Evolutionary conservation across 2,113 vertebrate genomes (phyloP).

Genomic region (Petaurus breviceps): DNA sequence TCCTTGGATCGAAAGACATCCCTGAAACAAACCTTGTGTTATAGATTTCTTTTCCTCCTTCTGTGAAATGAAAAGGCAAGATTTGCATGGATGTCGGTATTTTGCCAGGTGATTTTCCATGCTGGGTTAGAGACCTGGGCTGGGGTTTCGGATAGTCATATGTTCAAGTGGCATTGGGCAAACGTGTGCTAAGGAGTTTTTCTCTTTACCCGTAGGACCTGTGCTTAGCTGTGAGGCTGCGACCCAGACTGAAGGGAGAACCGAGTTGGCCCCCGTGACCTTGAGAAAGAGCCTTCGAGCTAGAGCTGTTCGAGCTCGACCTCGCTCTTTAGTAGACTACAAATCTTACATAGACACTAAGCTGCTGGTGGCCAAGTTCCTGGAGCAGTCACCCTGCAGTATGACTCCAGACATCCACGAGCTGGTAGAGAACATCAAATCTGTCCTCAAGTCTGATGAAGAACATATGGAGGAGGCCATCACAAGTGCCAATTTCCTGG

Average conservation of each 20-base stretch:
- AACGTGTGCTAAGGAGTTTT: conserved; percentile 2
- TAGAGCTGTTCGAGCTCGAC: conserved; percentile 77
- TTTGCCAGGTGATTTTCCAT: background rate
- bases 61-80: conserved; percentile 38
- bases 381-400: conserved; percentile 87
- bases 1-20: background rate
- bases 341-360: conserved; percentile 90
- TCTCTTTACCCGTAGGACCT: conserved; percentile 61
- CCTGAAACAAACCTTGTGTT: background rate
- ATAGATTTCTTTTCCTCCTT: background rate
- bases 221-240: conserved; percentile 83
- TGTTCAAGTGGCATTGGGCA: background rate
- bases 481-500: conserved; percentile 88
- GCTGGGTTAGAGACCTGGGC: background rate
- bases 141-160: background rate
- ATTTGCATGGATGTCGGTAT: conserved; percentile 14
- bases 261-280: conserved; percentile 76
- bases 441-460: conserved; percentile 90
- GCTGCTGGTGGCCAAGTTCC: conserved; percentile 84
- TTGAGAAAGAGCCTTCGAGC: conserved; percentile 71
- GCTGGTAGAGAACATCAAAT: conserved; percentile 89
- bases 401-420: conserved; percentile 87
- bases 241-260: conserved; percentile 81
- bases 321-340: conserved; percentile 88
- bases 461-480: conserved; percentile 91